Evolutionary conservation across 2,113 vertebrate genomes (phyloP).

Genomic region (Columba janthina): DNA sequence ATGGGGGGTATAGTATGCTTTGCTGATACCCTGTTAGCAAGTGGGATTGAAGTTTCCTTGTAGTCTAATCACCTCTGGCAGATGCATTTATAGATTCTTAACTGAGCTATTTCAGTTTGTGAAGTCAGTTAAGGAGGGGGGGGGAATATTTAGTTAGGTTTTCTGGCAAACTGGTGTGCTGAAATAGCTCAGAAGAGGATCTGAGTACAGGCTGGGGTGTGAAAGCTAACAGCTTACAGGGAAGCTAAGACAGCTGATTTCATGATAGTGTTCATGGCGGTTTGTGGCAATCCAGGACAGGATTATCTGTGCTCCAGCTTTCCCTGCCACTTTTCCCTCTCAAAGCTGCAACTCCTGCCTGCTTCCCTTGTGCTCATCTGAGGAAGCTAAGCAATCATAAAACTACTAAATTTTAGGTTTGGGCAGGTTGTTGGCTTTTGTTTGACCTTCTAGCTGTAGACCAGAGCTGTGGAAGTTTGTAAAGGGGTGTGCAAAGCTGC

Average conservation of each 20-base stretch:
- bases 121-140: not conserved
- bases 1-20: not conserved
- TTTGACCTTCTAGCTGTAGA: not conserved
- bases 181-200: not conserved
- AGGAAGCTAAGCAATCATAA: not conserved
- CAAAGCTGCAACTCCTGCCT: not conserved
- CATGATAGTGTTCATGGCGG: accelerated
- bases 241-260: not conserved
- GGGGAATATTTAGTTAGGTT: not conserved
- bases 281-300: not conserved
- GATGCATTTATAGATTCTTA: not conserved
- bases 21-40: not conserved
- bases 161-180: not conserved
- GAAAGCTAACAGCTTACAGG: not conserved
- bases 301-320: not conserved
- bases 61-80: not conserved
- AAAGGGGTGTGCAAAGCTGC: not conserved
- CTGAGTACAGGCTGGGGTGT: not conserved
- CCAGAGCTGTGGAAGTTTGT: not conserved
- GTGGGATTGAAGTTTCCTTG: not conserved
- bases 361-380: not conserved
- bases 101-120: not conserved
- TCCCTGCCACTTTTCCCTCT: accelerated
- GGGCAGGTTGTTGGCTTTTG: not conserved
- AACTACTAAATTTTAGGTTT: not conserved